Percentiles rank a stretch among this genome's conserved stretches.
phyloP scores from a whole-genome alignment of 2,797 vertebrate genomes.

The Chaetophractus vellerosus region DNA sequence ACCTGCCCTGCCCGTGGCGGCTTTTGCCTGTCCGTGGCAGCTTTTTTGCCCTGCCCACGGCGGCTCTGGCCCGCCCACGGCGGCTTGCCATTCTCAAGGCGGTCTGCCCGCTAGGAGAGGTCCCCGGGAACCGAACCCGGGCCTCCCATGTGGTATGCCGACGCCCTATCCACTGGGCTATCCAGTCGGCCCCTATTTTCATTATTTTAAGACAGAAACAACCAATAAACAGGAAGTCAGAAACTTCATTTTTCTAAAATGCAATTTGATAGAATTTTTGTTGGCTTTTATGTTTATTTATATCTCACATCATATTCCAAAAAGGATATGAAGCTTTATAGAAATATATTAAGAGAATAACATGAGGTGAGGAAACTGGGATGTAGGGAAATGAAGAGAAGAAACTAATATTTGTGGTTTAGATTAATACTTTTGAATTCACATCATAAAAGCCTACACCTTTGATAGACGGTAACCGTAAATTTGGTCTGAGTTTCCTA shows the following conservation, averaged over 20 bases:
- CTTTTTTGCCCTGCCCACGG: no score
- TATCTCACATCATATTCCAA: constrained; percentile 15
- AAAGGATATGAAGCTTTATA: constrained; percentile 42
- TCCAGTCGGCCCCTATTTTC: no score
- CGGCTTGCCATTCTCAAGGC: no score
- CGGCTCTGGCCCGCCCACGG: no score
- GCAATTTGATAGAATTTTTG: constrained; percentile 16
- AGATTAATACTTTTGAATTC: neutral
- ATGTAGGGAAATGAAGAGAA: neutral
- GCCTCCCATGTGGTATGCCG: no score
- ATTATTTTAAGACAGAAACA: constrained; percentile 53
- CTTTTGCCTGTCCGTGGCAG: no score
- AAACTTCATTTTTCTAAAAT: constrained; percentile 45
- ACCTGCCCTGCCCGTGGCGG: no score
- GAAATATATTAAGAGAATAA: neutral
- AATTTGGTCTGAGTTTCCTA: constrained; percentile 24
- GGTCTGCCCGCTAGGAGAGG: no score
- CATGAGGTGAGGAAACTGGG: neutral
- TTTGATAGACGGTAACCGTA: constrained; percentile 11
- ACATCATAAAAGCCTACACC: neutral
- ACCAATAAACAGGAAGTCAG: neutral
- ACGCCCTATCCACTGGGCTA: no score
- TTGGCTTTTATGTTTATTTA: constrained; percentile 49
- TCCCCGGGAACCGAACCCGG: no score
- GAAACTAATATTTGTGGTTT: constrained; percentile 14